phyloP scores from a whole-genome alignment of 2,113 vertebrate species.

The Odocoileus hemionus region DNA sequence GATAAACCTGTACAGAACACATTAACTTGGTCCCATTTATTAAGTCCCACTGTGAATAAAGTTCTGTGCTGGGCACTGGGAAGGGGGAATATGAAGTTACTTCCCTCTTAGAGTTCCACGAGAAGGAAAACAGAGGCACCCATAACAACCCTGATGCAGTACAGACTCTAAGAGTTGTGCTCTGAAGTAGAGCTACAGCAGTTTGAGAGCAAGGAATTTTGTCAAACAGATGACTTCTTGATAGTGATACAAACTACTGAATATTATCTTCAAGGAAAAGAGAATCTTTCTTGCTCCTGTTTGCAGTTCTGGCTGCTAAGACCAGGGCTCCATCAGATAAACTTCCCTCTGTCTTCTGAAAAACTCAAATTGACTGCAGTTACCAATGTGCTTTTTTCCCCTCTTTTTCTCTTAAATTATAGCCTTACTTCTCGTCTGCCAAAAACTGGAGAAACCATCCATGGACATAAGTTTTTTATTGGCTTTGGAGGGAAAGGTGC shows the following conservation, averaged over 20 bases:
- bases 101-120: background rate
- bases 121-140: background rate
- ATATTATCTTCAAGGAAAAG: background rate
- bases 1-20: background rate
- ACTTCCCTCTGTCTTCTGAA: background rate
- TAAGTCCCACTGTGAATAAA: background rate
- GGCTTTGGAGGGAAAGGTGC: slow-evolving; percentile 98
- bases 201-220: background rate
- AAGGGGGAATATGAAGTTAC: background rate
- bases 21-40: background rate
- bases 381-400: slow-evolving; percentile 25
- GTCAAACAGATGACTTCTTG: background rate
- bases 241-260: background rate
- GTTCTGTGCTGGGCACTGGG: background rate
- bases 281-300: background rate
- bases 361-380: slow-evolving; percentile 28
- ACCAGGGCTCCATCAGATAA: background rate
- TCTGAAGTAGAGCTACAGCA: no score
- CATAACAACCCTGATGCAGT: background rate
- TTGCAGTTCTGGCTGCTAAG: background rate
- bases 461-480: slow-evolving; percentile 94
- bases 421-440: slow-evolving; percentile 92
- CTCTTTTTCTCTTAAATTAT: slow-evolving; percentile 62
- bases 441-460: slow-evolving; percentile 94
- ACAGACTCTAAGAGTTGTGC: background rate